Evolutionary conservation across 2,113 vertebrate species (phyloP).

Genomic region (Petrocephalus microphthalmus): DNA sequence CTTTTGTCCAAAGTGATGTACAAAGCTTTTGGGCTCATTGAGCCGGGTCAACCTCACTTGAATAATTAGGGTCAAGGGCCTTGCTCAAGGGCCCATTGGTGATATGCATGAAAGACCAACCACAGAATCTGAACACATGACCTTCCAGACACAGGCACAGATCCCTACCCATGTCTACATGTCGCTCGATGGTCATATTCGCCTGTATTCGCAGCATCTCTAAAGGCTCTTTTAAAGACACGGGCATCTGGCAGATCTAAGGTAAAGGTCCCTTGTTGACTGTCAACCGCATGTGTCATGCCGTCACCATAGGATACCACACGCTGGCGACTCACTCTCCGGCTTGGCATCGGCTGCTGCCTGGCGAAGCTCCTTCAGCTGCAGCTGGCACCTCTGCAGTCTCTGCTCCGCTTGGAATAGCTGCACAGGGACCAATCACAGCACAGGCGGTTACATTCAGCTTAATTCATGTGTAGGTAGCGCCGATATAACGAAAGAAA

Average conservation of each 20-base stretch:
- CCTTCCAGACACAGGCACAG: background rate
- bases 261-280: background rate
- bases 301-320: background rate
- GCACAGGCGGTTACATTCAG: background rate
- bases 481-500: background rate
- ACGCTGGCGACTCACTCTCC: slow-evolving; percentile 76
- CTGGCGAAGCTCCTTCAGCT: slow-evolving; percentile 84
- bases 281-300: background rate
- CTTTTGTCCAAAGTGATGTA: background rate
- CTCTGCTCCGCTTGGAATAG: slow-evolving; percentile 85
- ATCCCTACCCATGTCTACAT: background rate
- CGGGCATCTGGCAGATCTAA: too few species aligned
- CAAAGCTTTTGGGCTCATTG: background rate
- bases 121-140: background rate
- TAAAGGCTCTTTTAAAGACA: background rate
- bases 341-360: slow-evolving; percentile 84
- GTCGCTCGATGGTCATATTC: background rate
- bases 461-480: background rate
- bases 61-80: background rate
- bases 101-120: background rate
- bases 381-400: slow-evolving; percentile 78
- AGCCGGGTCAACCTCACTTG: background rate
- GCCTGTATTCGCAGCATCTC: background rate
- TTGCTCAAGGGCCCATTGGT: background rate
- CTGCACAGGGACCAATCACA: slow-evolving; percentile 48